phyloP scores from a whole-genome alignment of 92 coral and sea anemone genomes.

The Epizoanthus ramosus region DNA sequence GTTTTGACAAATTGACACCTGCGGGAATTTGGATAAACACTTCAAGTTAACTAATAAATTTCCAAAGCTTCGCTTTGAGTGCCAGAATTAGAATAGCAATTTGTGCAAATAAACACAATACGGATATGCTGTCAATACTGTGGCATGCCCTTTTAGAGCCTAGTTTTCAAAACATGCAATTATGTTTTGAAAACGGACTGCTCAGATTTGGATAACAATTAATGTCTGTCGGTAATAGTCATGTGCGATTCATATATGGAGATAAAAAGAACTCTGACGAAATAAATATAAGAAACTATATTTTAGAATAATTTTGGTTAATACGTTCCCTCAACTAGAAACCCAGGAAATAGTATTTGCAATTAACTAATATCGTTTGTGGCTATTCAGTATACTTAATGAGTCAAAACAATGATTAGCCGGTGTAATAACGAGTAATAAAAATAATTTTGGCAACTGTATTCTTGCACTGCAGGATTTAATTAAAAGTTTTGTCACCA shows the following conservation, averaged over 20 bases:
- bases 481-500: neutral
- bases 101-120: neutral
- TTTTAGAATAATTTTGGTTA: too few species aligned
- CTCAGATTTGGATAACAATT: neutral
- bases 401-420: neutral
- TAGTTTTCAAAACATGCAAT: slow-evolving; percentile 3
- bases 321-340: too few species aligned
- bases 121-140: neutral
- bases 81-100: neutral
- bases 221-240: too few species aligned
- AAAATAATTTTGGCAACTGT: neutral
- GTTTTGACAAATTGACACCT: too few species aligned
- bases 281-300: too few species aligned
- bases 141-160: neutral
- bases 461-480: neutral
- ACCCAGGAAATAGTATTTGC: too few species aligned
- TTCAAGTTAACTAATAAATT: too few species aligned
- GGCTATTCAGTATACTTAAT: neutral
- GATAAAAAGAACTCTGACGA: too few species aligned
- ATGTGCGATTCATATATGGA: too few species aligned
- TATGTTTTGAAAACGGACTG: neutral
- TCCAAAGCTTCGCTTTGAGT: neutral
- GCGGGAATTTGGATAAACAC: too few species aligned
- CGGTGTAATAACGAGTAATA: neutral
- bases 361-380: neutral